phyloP scores from a whole-genome alignment of 2,113 vertebrate species.

The Vireo altiloquus region DNA sequence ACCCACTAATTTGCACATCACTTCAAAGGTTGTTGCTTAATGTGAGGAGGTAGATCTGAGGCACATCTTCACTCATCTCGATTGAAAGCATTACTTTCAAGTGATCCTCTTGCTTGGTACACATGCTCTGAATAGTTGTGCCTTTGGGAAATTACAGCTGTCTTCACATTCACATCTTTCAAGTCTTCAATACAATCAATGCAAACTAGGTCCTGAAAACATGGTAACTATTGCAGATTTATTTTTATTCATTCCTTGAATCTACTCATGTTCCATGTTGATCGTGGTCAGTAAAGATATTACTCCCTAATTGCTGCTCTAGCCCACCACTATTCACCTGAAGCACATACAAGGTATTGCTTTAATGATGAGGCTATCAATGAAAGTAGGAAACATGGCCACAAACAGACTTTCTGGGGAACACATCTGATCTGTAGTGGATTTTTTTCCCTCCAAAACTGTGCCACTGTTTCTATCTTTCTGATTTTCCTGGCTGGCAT shows the following conservation, averaged over 20 bases:
- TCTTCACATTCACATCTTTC: neutral
- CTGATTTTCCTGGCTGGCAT: neutral
- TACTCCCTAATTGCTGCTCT: neutral
- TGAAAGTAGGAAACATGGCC: neutral
- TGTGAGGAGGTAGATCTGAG: neutral
- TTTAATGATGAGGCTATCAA: neutral
- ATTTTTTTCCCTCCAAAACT: neutral
- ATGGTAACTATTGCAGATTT: neutral
- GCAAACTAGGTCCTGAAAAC: neutral
- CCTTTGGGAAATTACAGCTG: neutral
- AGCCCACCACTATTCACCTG: neutral
- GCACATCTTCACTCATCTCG: neutral
- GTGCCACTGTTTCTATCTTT: neutral
- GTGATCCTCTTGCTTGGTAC: neutral
- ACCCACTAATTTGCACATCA: rapidly evolving
- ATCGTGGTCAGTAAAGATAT: neutral
- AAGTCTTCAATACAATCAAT: neutral
- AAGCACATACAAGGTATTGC: neutral
- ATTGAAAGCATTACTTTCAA: neutral
- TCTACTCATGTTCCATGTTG: neutral
- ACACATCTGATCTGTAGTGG: neutral
- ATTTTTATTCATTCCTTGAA: neutral
- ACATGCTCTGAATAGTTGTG: neutral
- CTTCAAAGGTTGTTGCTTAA: neutral
- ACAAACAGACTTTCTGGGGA: neutral